Evolutionary conservation across 2,113 vertebrate genomes (phyloP).

Genomic region (Fulica atra): DNA sequence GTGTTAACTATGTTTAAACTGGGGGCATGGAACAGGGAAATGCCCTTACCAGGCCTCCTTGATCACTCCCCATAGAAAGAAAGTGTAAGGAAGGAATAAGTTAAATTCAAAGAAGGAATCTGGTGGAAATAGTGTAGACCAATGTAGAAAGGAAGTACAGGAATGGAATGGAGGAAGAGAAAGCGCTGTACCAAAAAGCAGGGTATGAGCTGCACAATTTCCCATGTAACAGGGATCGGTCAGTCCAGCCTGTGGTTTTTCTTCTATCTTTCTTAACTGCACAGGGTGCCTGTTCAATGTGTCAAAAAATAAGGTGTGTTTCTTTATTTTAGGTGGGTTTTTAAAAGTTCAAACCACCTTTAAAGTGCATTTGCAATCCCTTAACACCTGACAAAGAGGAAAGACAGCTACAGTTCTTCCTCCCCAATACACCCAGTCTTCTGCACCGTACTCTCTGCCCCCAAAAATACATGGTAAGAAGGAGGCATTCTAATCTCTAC

Average conservation of each 20-base stretch:
- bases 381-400: background rate
- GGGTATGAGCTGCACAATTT: background rate
- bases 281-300: background rate
- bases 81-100: background rate
- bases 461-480: background rate
- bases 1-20: background rate
- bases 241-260: background rate
- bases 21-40: background rate
- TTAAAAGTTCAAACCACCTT: background rate
- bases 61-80: background rate
- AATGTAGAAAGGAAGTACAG: background rate
- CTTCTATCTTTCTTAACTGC: background rate
- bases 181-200: background rate
- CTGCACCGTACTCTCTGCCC: background rate
- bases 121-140: background rate
- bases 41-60: background rate
- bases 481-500: background rate
- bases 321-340: background rate
- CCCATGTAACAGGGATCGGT: background rate
- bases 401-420: conserved; percentile 25
- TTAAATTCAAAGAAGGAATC: background rate
- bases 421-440: background rate
- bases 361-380: background rate
- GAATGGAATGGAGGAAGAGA: background rate
- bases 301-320: background rate